Base-by-base conservation (phyloP, 35 echinoderm and acorn worm genomes). In the Ophiothrix spiculata region DNA sequence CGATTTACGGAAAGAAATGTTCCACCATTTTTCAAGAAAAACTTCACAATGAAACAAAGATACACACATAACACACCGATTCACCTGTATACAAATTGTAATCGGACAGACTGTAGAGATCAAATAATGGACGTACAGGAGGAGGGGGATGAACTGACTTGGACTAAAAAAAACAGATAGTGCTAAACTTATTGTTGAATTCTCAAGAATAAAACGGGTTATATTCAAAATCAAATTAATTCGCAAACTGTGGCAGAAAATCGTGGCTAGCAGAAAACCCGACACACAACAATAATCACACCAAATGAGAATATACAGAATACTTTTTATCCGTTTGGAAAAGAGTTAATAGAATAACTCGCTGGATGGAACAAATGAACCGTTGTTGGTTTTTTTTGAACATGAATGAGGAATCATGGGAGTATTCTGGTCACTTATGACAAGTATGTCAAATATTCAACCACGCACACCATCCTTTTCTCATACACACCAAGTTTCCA, bases 211-310 rank as follows among this genome's bases (percentile, higher is more conserved):
- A 69, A 69, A 15, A 69, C 29, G 60, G 60, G 60, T 69, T 69
- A 69, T 69, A 49, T 49, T 10, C 19, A 49, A 49, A 49, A 10
- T 10, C 19, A 49, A 10, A 69, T 69, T 69, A 69, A 69, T 69
- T 69, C 60, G 29, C 60, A 69, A n/a, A 69, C 60, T 69, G 60
- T 69, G 60, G 60, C 60, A 69, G 29, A 69, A 54, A 69, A 69
- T 69, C n/a, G 60, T 69, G 60, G 60, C 60, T 69, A 12, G 60
- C 60, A 69, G 25, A 69, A 69, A n/a, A n/a, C n/a, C 60, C 60
- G 23, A 69, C 60, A 69, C 60, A 69, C 60, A n/a, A n/a, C n/a
- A 69, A 69, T 69, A 28, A 15, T 25, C 60, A 69, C 60, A 69
- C 60, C 60, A 69, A 69, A 12, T 25, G 29, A 69, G 29, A 10